phyloP scores from a whole-genome alignment of 1,140 invertebrate genomes.

The Glossosoma conforme region DNA sequence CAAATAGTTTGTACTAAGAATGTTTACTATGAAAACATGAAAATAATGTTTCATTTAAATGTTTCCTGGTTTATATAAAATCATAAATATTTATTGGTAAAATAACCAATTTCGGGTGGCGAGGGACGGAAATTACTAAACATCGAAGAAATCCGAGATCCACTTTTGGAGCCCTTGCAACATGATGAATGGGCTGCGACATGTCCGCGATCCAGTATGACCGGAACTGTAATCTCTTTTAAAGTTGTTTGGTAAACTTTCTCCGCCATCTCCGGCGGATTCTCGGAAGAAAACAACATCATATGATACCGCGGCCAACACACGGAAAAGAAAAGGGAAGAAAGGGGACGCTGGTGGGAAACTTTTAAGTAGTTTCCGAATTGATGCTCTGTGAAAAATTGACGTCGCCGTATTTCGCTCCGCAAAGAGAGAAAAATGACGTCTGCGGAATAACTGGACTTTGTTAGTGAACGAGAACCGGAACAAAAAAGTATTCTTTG shows the following conservation, averaged over 20 bases:
- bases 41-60: too few relatives aligned
- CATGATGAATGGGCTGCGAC: not conserved
- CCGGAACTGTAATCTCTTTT: constrained; percentile 12
- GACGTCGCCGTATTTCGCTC: constrained; percentile 12
- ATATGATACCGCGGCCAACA: constrained; percentile 14
- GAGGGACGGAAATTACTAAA: too few relatives aligned
- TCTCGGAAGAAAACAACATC: constrained; percentile 7
- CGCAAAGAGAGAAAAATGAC: not conserved
- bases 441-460: not conserved
- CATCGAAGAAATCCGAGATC: too few relatives aligned
- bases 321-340: not conserved
- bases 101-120: too few relatives aligned
- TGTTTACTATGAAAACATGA: too few relatives aligned
- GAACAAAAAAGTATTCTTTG: not conserved
- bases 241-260: constrained; percentile 10
- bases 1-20: too few relatives aligned
- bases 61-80: too few relatives aligned
- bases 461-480: not conserved
- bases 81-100: too few relatives aligned
- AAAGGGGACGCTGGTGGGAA: constrained; percentile 3
- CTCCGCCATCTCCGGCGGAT: not conserved
- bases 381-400: constrained; percentile 27
- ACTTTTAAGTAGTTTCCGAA: constrained; percentile 30
- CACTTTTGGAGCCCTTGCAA: too few relatives aligned
- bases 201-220: constrained; percentile 3